Conservation (phyloP, 2,888 invertebrate genomes). For the Chymomyza fuscimana region DNA sequence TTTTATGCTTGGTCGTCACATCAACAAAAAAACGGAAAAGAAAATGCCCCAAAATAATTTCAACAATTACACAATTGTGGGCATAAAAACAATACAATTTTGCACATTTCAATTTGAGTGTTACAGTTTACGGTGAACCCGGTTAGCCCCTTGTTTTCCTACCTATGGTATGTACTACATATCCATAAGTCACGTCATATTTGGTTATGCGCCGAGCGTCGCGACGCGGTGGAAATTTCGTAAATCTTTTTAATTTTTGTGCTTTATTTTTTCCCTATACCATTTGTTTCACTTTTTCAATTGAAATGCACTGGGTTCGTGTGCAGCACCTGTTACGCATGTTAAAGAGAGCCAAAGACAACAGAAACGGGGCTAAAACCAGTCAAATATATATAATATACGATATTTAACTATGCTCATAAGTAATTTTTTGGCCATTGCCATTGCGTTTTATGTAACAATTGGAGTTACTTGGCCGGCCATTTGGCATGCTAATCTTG, state of each 20-base stretch:
- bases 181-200: neutral
- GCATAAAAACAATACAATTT: slow-evolving; percentile 16
- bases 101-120: slow-evolving; percentile 10
- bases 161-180: too few relatives aligned
- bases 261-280: neutral
- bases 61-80: slow-evolving; percentile 14
- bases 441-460: slow-evolving; percentile 5
- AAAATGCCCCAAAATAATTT: slow-evolving; percentile 2
- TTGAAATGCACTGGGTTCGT: slow-evolving; percentile 61
- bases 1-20: slow-evolving; percentile 8
- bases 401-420: neutral
- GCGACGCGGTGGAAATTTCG: slow-evolving; percentile 3
- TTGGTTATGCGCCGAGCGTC: slow-evolving; percentile 5
- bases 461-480: neutral
- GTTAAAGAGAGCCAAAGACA: slow-evolving; percentile 17
- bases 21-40: slow-evolving; percentile 1
- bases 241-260: neutral
- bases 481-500: slow-evolving; percentile 3
- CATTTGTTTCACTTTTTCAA: slow-evolving; percentile 25
- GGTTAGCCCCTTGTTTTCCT: neutral
- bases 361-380: neutral
- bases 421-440: neutral
- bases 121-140: neutral
- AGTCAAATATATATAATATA: neutral
- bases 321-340: slow-evolving; percentile 62